These are phyloP conservation scores for Perdita meconis DNA, from an alignment of 2,888 invertebrate species.

Conservation along the genomic window DNA sequence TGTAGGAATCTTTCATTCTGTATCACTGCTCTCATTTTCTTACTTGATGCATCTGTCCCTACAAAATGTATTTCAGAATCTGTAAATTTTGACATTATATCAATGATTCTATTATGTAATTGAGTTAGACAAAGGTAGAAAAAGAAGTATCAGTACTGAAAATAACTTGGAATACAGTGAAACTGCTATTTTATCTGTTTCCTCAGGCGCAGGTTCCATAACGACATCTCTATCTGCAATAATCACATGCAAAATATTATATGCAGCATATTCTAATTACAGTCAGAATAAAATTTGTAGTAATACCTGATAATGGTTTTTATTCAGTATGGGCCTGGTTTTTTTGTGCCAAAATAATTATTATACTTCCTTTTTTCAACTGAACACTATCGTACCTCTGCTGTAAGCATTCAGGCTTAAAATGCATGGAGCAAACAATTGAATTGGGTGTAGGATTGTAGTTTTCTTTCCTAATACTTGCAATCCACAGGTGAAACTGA, in stretches of 20 bases:
- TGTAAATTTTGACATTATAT: constrained; percentile 2
- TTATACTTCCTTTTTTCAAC: neutral
- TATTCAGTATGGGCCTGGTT: neutral
- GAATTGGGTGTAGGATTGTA: neutral
- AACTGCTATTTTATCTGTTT: too few species aligned
- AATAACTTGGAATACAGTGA: neutral
- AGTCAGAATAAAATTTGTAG: neutral
- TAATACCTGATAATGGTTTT: neutral
- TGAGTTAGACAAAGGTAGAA: neutral
- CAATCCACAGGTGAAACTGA: neutral
- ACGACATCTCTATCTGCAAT: neutral
- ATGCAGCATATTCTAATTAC: too few species aligned
- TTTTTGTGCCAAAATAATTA: neutral
- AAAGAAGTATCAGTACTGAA: neutral
- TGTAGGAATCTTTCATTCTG: neutral
- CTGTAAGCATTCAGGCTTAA: neutral
- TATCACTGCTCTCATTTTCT: neutral
- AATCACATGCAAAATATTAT: neutral
- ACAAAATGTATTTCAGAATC: neutral
- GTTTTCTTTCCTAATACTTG: neutral
- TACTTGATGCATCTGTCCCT: neutral
- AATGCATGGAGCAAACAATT: neutral
- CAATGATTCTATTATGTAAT: neutral
- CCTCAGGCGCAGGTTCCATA: neutral
- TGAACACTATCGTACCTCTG: neutral